phyloP scores from a whole-genome alignment of 2,113 vertebrate genomes.

The Cyanoramphus novaezelandiae region DNA sequence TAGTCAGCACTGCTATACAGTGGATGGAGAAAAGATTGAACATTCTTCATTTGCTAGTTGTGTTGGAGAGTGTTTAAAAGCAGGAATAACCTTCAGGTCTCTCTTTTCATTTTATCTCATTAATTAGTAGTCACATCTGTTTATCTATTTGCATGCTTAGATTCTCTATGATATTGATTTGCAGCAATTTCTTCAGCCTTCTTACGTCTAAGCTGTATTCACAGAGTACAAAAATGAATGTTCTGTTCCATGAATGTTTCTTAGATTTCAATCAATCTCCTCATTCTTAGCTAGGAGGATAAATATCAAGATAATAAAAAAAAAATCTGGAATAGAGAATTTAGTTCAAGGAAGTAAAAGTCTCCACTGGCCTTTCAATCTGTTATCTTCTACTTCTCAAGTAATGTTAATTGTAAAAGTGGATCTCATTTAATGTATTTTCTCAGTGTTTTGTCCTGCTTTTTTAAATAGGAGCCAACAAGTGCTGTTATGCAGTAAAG shows the following conservation, averaged over 20 bases:
- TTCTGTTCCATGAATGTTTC: not conserved
- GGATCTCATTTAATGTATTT: not conserved
- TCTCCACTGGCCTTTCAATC: not conserved
- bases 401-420: not conserved
- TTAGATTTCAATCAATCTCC: not conserved
- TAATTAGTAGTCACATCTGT: not conserved
- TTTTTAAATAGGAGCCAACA: not conserved
- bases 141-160: conserved; percentile 6
- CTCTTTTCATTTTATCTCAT: conserved; percentile 7
- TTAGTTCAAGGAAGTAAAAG: not conserved
- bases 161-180: not conserved
- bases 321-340: not conserved
- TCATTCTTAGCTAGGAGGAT: not conserved
- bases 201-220: not conserved
- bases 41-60: not conserved
- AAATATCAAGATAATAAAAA: not conserved
- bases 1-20: not conserved
- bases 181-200: not conserved
- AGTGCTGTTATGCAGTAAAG: not conserved
- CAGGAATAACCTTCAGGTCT: not conserved
- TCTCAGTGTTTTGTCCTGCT: not conserved
- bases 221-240: not conserved
- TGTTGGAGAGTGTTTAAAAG: not conserved
- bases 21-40: not conserved
- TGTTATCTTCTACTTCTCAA: not conserved